Evolutionary conservation across 2,888 invertebrate genomes (phyloP).

Genomic region (Ctenicera cuprea): DNA sequence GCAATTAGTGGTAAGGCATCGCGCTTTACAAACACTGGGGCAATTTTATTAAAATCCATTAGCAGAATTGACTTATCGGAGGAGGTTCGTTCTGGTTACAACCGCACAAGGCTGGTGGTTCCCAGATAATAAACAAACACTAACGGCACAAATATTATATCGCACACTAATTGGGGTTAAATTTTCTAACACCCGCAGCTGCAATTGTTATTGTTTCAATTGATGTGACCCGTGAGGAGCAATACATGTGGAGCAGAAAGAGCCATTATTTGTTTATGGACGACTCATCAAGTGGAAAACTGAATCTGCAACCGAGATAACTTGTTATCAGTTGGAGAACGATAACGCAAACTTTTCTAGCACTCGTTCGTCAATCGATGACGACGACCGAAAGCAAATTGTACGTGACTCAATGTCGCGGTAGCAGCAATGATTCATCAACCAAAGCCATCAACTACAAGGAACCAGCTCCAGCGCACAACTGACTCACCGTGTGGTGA

Average conservation of each 20-base stretch:
- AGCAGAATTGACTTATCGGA: slow-evolving; percentile 34
- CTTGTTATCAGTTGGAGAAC: neutral
- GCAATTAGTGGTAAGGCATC: slow-evolving; percentile 18
- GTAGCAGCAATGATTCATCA: slow-evolving; percentile 17
- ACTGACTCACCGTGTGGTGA: slow-evolving; percentile 42
- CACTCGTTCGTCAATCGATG: neutral
- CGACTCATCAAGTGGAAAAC: neutral
- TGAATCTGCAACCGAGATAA: neutral
- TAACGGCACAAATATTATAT: neutral
- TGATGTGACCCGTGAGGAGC: neutral
- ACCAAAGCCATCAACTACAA: slow-evolving; percentile 8
- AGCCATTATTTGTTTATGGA: neutral
- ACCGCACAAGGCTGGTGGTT: slow-evolving; percentile 20
- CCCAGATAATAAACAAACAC: slow-evolving; percentile 34
- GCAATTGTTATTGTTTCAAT: slow-evolving; percentile 23
- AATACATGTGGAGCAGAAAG: slow-evolving; percentile 15
- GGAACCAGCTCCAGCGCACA: slow-evolving; percentile 32
- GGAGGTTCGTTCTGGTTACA: slow-evolving; percentile 33
- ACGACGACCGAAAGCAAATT: neutral
- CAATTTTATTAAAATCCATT: slow-evolving; percentile 43
- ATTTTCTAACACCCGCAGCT: slow-evolving; percentile 50
- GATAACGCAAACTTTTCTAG: neutral
- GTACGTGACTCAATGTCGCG: slow-evolving; percentile 15
- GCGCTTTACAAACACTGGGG: slow-evolving; percentile 15
- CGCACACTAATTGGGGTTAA: slow-evolving; percentile 50